Percentiles rank a stretch among this genome's conserved stretches.
phyloP scores from a whole-genome alignment of 1,140 invertebrate species.

The Lysiphlebus fabarum region DNA sequence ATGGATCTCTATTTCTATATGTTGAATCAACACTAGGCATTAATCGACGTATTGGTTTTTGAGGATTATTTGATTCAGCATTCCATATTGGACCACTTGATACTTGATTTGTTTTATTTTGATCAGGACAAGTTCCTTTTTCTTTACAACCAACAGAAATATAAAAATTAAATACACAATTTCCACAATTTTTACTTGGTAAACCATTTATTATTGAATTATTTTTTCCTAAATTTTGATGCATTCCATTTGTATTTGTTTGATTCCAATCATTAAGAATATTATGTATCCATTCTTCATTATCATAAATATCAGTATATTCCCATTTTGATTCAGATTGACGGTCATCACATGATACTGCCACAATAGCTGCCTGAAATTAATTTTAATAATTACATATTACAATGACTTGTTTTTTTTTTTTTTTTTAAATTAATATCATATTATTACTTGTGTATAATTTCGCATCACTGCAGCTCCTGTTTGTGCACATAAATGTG shows the following conservation, averaged over 20 bases:
- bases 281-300: slow-evolving; percentile 28
- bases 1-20: not conserved
- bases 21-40: not conserved
- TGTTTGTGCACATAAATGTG: slow-evolving; percentile 25
- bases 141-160: slow-evolving; percentile 22
- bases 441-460: slow-evolving; percentile 27
- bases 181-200: slow-evolving; percentile 19
- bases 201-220: not conserved
- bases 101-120: not conserved
- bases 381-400: not conserved
- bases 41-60: not conserved
- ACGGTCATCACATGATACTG: slow-evolving; percentile 32
- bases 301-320: slow-evolving; percentile 31
- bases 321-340: slow-evolving; percentile 23
- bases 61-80: not conserved
- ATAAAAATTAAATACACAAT: slow-evolving; percentile 33
- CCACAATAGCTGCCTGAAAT: slow-evolving; percentile 27
- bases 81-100: not conserved
- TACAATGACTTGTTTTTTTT: not conserved
- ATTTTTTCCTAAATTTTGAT: not conserved
- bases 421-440: not conserved
- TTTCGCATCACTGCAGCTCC: slow-evolving; percentile 32
- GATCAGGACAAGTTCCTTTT: slow-evolving; percentile 13
- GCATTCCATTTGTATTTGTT: not conserved
- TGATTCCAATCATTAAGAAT: slow-evolving; percentile 23